Conservation (phyloP, 2,888 invertebrate genomes). For the Panopea generosa region DNA sequence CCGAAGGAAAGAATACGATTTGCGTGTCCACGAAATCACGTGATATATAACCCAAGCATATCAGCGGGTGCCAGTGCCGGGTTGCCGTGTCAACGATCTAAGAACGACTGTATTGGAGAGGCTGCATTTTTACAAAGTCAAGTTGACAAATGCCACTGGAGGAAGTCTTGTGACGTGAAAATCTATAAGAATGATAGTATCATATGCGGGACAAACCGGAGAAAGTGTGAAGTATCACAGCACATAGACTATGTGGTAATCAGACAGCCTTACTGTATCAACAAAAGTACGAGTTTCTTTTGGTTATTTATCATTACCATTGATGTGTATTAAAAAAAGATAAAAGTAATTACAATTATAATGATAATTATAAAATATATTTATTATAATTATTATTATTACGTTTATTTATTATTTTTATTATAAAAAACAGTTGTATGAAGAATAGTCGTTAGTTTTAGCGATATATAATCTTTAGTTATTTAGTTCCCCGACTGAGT, state of each 20-base stretch:
- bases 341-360: no score
- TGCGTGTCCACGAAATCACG: not conserved
- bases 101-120: not conserved
- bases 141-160: conserved; percentile 8
- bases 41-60: conserved; percentile 3
- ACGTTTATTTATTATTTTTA: no score
- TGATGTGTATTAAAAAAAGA: no score
- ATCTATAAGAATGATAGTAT: not conserved
- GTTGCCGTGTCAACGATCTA: not conserved
- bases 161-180: not conserved
- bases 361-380: no score
- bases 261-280: conserved; percentile 42
- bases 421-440: no score
- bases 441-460: no score
- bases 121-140: not conserved
- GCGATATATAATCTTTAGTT: not conserved
- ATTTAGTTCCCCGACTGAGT: not conserved
- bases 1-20: not conserved
- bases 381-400: no score
- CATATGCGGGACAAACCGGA: not conserved
- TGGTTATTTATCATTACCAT: not conserved
- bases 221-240: not conserved
- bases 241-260: conserved; percentile 36
- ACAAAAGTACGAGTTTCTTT: conserved; percentile 37
- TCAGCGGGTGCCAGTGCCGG: not conserved